A percentile compares a stretch with the other conserved stretches of the same genome.
Conservation (phyloP, 2,797 vertebrate genomes). For the Serranus cabrilla region DNA sequence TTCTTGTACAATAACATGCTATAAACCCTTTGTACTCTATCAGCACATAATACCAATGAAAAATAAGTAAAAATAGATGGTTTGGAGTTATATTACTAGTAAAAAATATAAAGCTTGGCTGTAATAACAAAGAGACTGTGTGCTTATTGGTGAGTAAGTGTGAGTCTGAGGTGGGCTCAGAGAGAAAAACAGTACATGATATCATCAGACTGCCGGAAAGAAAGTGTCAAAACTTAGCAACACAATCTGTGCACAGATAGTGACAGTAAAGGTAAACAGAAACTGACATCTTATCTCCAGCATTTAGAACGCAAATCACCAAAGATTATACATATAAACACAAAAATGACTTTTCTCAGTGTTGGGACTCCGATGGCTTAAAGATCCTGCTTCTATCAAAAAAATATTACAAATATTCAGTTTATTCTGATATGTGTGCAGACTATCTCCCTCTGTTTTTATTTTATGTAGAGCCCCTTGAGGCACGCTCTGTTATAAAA, state of each 20-base stretch:
- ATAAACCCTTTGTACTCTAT: neutral
- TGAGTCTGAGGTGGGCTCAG: neutral
- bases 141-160: neutral
- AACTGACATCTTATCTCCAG: constrained; percentile 10
- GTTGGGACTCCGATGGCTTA: neutral
- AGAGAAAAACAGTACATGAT: constrained; percentile 27
- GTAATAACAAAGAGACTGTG: neutral
- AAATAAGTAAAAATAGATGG: neutral
- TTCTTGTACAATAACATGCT: neutral
- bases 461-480: too few species aligned
- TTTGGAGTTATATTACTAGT: neutral
- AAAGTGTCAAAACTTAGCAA: constrained; percentile 30
- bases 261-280: constrained; percentile 3
- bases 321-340: neutral
- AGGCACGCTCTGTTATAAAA: too few species aligned
- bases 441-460: too few species aligned
- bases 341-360: neutral
- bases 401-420: too few species aligned
- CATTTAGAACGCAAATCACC: neutral
- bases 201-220: constrained; percentile 16
- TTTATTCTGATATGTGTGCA: too few species aligned
- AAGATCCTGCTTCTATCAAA: too few species aligned
- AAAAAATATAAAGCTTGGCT: neutral
- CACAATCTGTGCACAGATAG: constrained; percentile 15
- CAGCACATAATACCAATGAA: neutral